A percentile compares a stretch with the other conserved stretches of the same genome.
Conservation (phyloP, 64 coral and sea anemone genomes). For the Actinia equina region DNA sequence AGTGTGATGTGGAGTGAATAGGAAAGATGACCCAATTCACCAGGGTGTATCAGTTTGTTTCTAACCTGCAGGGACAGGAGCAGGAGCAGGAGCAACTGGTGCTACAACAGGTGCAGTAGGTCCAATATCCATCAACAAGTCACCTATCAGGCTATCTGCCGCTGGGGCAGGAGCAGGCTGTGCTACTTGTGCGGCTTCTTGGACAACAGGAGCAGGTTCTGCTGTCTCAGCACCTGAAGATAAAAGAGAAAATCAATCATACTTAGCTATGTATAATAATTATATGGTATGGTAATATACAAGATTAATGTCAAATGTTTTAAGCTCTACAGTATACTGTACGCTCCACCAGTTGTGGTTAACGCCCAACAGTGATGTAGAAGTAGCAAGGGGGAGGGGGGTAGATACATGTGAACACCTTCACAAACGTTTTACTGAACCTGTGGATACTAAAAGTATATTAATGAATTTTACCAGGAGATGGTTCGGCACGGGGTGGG, state of each 20-base stretch:
- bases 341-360: too few species aligned
- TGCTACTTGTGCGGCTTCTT: constrained; percentile 37
- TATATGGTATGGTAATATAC: too few species aligned
- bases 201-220: constrained; percentile 53
- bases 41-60: not conserved
- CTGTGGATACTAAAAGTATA: too few species aligned
- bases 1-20: too few species aligned
- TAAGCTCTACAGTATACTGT: too few species aligned
- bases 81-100: constrained; percentile 28
- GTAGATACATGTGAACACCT: too few species aligned
- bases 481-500: constrained; percentile 84
- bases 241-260: not conserved
- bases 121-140: constrained; percentile 79
- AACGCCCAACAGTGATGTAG: too few species aligned
- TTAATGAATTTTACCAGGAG: constrained; percentile 44
- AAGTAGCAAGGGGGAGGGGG: too few species aligned
- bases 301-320: too few species aligned
- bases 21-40: too few species aligned
- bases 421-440: too few species aligned
- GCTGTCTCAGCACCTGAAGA: constrained; percentile 70
- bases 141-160: constrained; percentile 81
- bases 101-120: constrained; percentile 43
- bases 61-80: constrained; percentile 16
- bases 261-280: too few species aligned
- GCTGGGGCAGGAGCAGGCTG: constrained; percentile 52